These are phyloP conservation scores for Tringa solitaria DNA, from an alignment of 2,113 vertebrate species.

Conservation along the genomic window DNA sequence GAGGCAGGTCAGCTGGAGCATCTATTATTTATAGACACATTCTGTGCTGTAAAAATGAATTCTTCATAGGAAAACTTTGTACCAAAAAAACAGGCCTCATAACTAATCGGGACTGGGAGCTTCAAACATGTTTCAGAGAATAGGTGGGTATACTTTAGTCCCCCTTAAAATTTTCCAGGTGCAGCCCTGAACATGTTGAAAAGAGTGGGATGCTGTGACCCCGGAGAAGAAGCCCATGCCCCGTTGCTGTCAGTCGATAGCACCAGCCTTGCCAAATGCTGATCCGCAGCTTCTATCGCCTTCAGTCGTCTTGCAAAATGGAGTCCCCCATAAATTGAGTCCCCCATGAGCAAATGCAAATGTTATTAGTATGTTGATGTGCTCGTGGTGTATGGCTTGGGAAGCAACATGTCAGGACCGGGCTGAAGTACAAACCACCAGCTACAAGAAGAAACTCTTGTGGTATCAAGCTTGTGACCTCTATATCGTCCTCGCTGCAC, in stretches of 20 bases:
- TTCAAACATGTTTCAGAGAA: background rate
- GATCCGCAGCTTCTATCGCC: background rate
- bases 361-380: background rate
- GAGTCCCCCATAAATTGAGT: background rate
- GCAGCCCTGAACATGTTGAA: rapidly evolving
- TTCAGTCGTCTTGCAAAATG: background rate
- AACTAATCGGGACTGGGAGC: background rate
- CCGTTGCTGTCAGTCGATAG: background rate
- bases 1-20: background rate
- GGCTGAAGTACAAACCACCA: background rate
- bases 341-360: background rate
- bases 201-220: background rate
- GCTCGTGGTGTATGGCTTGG: background rate
- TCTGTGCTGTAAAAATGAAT: background rate
- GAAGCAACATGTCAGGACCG: background rate
- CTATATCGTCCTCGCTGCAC: background rate
- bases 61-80: background rate
- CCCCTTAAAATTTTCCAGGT: background rate
- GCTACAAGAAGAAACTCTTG: background rate
- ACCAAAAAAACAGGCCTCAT: background rate
- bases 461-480: background rate
- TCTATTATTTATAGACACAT: constrained; percentile 6
- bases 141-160: background rate
- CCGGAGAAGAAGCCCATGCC: background rate
- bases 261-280: background rate